Percentiles rank a stretch among this genome's conserved stretches.
phyloP scores from a whole-genome alignment of 2,888 invertebrate species.

The Anthophora plumipes region DNA sequence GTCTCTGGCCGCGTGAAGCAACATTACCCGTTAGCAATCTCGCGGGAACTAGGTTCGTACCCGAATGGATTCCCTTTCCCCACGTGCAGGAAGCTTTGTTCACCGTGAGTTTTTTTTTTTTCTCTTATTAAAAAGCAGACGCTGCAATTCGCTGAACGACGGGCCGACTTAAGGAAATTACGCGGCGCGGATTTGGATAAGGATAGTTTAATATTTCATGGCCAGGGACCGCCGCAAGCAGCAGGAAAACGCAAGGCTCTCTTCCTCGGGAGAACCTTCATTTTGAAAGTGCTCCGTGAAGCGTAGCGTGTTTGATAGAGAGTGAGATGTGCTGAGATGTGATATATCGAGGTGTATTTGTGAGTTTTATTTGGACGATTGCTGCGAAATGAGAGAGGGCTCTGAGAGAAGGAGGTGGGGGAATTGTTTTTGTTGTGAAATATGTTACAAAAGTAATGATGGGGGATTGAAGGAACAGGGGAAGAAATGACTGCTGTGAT shows the following conservation, averaged over 20 bases:
- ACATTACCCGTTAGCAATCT: conserved; percentile 32
- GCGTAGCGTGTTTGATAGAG: neutral
- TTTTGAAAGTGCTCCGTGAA: conserved; percentile 21
- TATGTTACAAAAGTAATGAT: neutral
- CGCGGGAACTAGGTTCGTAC: conserved; percentile 27
- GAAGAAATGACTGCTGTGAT: neutral
- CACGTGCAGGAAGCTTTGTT: conserved; percentile 40
- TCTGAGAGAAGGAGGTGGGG: neutral
- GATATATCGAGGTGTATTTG: no score
- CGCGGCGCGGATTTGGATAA: conserved; percentile 47
- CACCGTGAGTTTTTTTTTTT: conserved; percentile 49
- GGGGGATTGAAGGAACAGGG: neutral
- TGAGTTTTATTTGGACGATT: conserved; percentile 7
- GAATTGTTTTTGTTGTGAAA: neutral
- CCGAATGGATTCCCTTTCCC: conserved; percentile 32
- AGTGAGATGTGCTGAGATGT: neutral
- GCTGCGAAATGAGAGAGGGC: neutral
- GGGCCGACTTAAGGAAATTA: conserved; percentile 54
- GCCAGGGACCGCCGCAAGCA: neutral
- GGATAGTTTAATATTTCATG: conserved; percentile 47
- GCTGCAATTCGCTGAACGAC: conserved; percentile 41
- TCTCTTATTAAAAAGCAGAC: conserved; percentile 56
- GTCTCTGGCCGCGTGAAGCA: conserved; percentile 33
- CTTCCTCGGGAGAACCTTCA: conserved; percentile 7
- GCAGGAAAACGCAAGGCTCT: conserved; percentile 12